Base-by-base conservation (phyloP, 2,797 vertebrate species). In the Acanthornis magna region DNA sequence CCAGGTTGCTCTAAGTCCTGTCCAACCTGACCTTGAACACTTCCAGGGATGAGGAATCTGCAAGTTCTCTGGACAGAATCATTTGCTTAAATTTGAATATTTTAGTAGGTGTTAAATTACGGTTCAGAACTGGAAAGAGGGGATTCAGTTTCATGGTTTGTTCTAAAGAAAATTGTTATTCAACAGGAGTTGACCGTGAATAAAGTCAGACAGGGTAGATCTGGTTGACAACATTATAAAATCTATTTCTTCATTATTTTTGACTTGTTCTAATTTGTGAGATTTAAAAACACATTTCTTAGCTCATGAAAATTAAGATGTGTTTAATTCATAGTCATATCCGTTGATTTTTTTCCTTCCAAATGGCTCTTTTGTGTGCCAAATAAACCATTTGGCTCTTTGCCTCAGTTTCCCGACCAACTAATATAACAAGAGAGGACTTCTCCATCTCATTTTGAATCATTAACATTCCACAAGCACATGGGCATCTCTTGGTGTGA, bases 401-500 rank as follows among this genome's bases (percentile, higher is more conserved):
- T 77, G 55, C 34, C 75, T 87, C 89, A 71, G 53, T 89, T 93
- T 95, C 65, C 65, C 26, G 32, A 16, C 34, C 53, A 38, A 38
- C 27, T 50, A 20, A 32, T 45, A 20, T 1, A 60, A n/a, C 8
- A 13, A 17, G 38, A 6, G 5, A 11, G 27, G n/a, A 26, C 3
- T 85, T 55, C 11, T 38, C 30, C 20, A 34, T 34, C 47, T 75
- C 47, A 29, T 66, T 68, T 74, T 27, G 47, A 55, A 19, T 26
- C 34, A 25, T 70, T 40, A 62, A 6, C 11, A 25, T 58, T 75
- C 79, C 36, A 48, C 54, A 72, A 58, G 29, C 47, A 57, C 13
- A 1, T 0, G 45, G 50, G 25, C 47, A 17, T 38, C 36, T 5
- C 26, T 67, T 4, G 0, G 21, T 7, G 36, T 20, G n/a, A 73